Evolutionary conservation across 2,113 vertebrate genomes (phyloP).

Genomic region (Chloropsis hardwickii): DNA sequence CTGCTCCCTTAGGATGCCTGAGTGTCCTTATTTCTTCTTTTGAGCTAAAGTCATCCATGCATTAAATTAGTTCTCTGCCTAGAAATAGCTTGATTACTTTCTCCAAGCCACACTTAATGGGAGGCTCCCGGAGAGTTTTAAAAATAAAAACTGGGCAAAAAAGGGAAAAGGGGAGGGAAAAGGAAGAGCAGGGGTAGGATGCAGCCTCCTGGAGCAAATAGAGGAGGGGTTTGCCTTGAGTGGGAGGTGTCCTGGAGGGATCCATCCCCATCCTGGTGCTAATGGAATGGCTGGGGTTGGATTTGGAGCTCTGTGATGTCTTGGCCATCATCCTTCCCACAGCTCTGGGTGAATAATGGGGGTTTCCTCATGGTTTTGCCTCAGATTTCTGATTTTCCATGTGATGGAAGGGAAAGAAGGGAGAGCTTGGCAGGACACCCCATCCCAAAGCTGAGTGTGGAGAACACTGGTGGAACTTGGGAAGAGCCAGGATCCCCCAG

Average conservation of each 20-base stretch:
- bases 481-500: not conserved
- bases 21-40: constrained; percentile 79
- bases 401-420: not conserved
- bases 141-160: not conserved
- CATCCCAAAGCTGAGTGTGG: accelerated
- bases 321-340: accelerated
- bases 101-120: constrained; percentile 43
- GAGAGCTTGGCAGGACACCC: accelerated
- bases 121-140: constrained; percentile 37
- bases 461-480: not conserved
- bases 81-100: constrained; percentile 79
- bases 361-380: not conserved
- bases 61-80: constrained; percentile 86
- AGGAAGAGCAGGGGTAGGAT: not conserved
- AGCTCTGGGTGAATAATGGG: not conserved
- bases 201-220: accelerated
- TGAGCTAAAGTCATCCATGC: constrained; percentile 83
- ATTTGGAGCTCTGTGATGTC: accelerated
- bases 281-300: not conserved
- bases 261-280: accelerated
- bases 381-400: not conserved
- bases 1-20: constrained; percentile 75
- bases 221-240: not conserved
- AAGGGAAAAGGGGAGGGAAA: not conserved
- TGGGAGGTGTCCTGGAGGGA: not conserved